These are phyloP conservation scores for Lathronympha strigana DNA, from an alignment of 2,888 invertebrate genomes.

Conservation along the genomic window DNA sequence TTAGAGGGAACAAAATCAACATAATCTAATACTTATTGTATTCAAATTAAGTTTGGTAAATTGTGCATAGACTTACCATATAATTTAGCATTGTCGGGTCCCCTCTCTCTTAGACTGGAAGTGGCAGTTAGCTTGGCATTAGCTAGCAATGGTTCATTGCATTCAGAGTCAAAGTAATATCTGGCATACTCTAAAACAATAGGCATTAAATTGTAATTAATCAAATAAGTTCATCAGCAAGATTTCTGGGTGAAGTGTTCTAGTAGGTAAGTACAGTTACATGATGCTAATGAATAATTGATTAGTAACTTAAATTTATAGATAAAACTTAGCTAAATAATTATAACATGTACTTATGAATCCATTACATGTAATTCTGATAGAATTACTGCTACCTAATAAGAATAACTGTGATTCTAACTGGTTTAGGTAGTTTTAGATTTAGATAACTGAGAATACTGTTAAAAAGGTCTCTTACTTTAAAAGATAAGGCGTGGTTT, in stretches of 20 bases:
- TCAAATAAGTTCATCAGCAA: constrained; percentile 10
- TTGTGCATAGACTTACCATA: constrained; percentile 87
- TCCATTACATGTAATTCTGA: background rate
- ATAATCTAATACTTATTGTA: constrained; percentile 32
- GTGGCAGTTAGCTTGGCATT: constrained; percentile 90
- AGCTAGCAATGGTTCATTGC: constrained; percentile 91
- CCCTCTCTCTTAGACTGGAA: constrained; percentile 91
- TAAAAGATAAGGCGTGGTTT: background rate
- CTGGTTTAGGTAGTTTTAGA: background rate
- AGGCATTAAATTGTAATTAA: constrained; percentile 16
- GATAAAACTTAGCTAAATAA: background rate
- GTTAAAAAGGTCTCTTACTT: too few relatives aligned
- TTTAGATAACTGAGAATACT: background rate
- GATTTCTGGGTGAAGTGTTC: background rate
- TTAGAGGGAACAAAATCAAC: constrained; percentile 1
- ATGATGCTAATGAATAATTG: background rate
- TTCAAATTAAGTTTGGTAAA: constrained; percentile 27
- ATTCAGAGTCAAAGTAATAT: constrained; percentile 86
- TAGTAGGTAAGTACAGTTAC: too few relatives aligned
- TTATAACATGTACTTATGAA: too few relatives aligned
- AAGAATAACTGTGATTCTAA: constrained; percentile 19
- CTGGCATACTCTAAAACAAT: constrained; percentile 67
- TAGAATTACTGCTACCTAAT: constrained; percentile 17
- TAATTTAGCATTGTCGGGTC: constrained; percentile 93
- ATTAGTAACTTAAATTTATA: background rate